These are phyloP conservation scores for Apis mellifera DNA, from an alignment of 1,140 invertebrate species.

Conservation along the genomic window DNA sequence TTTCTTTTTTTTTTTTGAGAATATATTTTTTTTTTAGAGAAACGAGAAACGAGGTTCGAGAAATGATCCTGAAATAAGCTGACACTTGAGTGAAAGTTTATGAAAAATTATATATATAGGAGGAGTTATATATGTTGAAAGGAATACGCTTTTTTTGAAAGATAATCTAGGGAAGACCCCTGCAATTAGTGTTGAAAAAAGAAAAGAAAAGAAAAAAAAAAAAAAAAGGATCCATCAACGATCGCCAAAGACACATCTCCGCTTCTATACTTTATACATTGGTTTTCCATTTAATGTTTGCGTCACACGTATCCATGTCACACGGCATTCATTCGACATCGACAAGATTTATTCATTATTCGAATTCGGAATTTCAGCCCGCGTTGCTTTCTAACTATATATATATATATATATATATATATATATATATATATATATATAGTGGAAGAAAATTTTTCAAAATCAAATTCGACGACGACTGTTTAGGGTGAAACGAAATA, in stretches of 20 bases:
- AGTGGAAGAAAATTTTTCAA: background rate
- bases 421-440: no score
- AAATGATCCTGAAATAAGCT: background rate
- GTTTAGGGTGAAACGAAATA: no score
- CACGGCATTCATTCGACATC: conserved; percentile 44
- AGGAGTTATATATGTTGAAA: background rate
- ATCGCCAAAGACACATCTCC: conserved; percentile 46
- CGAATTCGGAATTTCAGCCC: background rate
- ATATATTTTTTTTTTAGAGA: no score
- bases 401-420: no score
- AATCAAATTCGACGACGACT: no score
- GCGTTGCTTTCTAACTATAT: background rate
- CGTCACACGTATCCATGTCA: conserved; percentile 44
- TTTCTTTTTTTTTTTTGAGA: no score
- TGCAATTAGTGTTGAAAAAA: conserved; percentile 27
- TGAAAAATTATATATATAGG: no score
- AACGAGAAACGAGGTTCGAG: background rate
- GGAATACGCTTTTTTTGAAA: conserved; percentile 28
- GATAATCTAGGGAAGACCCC: conserved; percentile 41
- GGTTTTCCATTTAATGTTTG: conserved; percentile 41
- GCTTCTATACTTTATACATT: conserved; percentile 40
- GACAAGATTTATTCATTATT: conserved; percentile 1
- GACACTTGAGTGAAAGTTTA: background rate
- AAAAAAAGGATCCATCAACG: conserved; percentile 47
- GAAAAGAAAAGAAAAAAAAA: conserved; percentile 16